A percentile compares a stretch with the other conserved stretches of the same genome.
Evolutionary conservation across 2,113 vertebrate species (phyloP).

Genomic region (Anguilla japonica): DNA sequence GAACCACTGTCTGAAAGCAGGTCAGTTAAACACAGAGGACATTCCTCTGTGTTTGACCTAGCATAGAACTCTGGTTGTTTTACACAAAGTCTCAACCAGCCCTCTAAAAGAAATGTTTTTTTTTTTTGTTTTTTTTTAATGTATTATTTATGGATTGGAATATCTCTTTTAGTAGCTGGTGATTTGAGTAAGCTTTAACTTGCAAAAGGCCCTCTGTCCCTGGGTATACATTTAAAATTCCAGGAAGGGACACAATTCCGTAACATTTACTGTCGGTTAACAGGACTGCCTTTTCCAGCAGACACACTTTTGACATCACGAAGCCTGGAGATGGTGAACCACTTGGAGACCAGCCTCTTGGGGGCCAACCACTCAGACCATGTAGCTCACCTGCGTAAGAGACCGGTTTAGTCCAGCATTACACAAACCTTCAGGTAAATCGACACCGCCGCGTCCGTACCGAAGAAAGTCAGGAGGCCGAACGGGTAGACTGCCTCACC

Average conservation of each 20-base stretch:
- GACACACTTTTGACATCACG: conserved; percentile 27
- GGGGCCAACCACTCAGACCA: conserved; percentile 28
- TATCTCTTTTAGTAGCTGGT: not conserved
- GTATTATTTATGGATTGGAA: not conserved
- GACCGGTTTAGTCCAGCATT: not conserved
- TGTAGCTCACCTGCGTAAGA: conserved; percentile 45
- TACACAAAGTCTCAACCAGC: conserved; percentile 56
- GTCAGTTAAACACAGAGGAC: conserved; percentile 32
- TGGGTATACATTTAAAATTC: conserved; percentile 27
- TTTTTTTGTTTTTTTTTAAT: not conserved
- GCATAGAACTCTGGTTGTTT: conserved; percentile 58
- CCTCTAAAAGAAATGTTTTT: not conserved
- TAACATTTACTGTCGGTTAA: conserved; percentile 73
- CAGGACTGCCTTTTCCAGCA: conserved; percentile 50
- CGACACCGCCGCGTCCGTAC: not conserved
- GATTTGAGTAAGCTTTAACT: not conserved
- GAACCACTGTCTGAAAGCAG: conserved; percentile 58
- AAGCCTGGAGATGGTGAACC: not conserved
- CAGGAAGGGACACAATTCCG: conserved; percentile 55
- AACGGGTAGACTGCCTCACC: not conserved
- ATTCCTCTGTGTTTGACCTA: conserved; percentile 44
- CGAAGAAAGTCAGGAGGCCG: not conserved
- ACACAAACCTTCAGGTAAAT: not conserved
- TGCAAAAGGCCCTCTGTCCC: not conserved
- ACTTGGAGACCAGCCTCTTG: not conserved